A percentile compares a stretch with the other conserved stretches of the same genome.
Evolutionary conservation across 1,140 invertebrate species (phyloP).

Genomic region (Acromyrmex heyeri): DNA sequence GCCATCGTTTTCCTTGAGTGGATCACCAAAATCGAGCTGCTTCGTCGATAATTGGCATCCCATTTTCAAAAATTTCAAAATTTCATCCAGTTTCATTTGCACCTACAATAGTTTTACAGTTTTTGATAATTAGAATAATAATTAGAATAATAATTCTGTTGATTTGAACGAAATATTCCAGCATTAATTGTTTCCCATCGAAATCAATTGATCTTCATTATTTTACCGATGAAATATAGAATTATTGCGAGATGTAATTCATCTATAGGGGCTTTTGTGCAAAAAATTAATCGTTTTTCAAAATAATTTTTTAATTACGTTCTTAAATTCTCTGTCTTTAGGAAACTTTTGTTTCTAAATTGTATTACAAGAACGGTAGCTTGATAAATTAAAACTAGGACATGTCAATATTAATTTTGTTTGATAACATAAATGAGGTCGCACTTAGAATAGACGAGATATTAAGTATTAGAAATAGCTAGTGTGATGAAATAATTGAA

Average conservation of each 20-base stretch:
- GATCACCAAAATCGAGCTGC: not conserved
- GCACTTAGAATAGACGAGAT: not conserved
- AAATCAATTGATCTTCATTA: not conserved
- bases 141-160: too few species aligned
- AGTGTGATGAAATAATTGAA: slow-evolving; percentile 14
- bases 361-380: not conserved
- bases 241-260: not conserved
- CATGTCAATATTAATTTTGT: not conserved
- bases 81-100: too few species aligned
- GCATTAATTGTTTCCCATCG: too few species aligned
- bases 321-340: not conserved
- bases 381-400: not conserved
- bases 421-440: not conserved
- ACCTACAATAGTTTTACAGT: too few species aligned
- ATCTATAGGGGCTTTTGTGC: not conserved
- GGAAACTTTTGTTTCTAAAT: not conserved
- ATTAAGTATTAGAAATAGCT: slow-evolving; percentile 24
- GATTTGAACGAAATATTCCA: too few species aligned
- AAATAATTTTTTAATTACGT: not conserved
- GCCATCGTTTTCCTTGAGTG: not conserved
- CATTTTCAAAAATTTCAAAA: too few species aligned
- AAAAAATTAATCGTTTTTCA: too few species aligned
- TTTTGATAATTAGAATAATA: too few species aligned
- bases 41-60: not conserved
- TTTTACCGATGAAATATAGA: not conserved